Conservation (phyloP, 2,888 invertebrate genomes). For the Hoplodrina ambigua region DNA sequence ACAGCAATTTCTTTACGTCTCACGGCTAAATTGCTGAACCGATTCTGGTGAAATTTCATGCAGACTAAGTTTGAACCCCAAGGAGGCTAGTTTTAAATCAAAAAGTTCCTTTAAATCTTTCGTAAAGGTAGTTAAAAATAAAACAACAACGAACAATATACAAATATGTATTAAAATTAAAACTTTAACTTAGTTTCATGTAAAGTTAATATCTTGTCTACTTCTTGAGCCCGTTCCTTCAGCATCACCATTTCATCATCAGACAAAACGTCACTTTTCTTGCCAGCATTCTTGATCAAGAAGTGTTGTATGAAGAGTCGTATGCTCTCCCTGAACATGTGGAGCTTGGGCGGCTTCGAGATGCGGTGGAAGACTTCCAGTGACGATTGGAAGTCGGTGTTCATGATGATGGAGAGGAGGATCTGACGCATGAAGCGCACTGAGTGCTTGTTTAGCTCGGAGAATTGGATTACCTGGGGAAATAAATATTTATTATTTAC, state of each 20-base stretch:
- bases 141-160: slow-evolving; percentile 29
- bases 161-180: slow-evolving; percentile 63
- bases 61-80: too few relatives aligned
- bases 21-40: too few relatives aligned
- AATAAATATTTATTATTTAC: background rate
- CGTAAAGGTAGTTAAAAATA: slow-evolving; percentile 1
- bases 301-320: slow-evolving; percentile 97
- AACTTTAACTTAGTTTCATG: slow-evolving; percentile 85
- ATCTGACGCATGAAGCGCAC: slow-evolving; percentile 95
- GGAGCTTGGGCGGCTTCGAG: slow-evolving; percentile 93
- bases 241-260: slow-evolving; percentile 79
- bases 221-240: slow-evolving; percentile 90
- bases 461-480: slow-evolving; percentile 95
- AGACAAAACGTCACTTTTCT: slow-evolving; percentile 77
- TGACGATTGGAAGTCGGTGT: slow-evolving; percentile 91
- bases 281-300: slow-evolving; percentile 92
- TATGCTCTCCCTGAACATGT: slow-evolving; percentile 95
- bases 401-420: slow-evolving; percentile 93
- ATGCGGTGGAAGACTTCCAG: slow-evolving; percentile 93
- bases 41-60: too few relatives aligned
- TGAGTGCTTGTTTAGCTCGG: slow-evolving; percentile 94
- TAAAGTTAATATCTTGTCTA: slow-evolving; percentile 92
- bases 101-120: too few relatives aligned
- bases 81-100: too few relatives aligned
- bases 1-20: too few relatives aligned